Evolutionary conservation across 2,888 invertebrate species (phyloP).

Genomic region (Drosophila mulleri): DNA sequence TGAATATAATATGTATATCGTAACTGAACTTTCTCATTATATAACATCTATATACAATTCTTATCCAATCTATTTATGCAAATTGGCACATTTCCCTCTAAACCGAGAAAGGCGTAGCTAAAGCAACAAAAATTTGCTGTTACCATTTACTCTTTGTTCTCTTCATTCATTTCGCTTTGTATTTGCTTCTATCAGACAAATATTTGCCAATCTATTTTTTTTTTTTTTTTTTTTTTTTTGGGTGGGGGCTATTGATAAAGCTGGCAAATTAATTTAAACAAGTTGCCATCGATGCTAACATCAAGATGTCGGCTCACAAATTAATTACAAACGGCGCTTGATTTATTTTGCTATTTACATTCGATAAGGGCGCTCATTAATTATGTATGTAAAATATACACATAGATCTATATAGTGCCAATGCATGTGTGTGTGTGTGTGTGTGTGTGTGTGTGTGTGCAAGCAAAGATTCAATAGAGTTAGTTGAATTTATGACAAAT

Average conservation of each 20-base stretch:
- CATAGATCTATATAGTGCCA: neutral
- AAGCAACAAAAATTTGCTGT: neutral
- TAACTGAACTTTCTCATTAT: too few species aligned
- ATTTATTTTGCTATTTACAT: slow-evolving; percentile 51
- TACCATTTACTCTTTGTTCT: neutral
- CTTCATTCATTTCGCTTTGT: neutral
- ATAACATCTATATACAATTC: too few species aligned
- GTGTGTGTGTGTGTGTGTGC: neutral
- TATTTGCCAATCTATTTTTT: neutral
- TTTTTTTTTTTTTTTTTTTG: neutral
- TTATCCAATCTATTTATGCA: neutral
- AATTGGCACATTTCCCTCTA: neutral
- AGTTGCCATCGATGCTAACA: slow-evolving; percentile 39
- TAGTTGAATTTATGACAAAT: slow-evolving; percentile 44
- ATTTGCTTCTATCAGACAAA: neutral
- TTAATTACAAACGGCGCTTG: slow-evolving; percentile 46
- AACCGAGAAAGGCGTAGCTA: neutral
- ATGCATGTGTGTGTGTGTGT: too few species aligned
- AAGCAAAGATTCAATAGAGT: neutral
- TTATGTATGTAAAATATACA: slow-evolving; percentile 22
- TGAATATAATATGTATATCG: too few species aligned
- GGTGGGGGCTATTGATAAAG: slow-evolving; percentile 43
- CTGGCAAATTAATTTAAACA: slow-evolving; percentile 55
- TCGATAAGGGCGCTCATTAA: slow-evolving; percentile 48
- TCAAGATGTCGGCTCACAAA: slow-evolving; percentile 49